Evolutionary conservation across 2,888 invertebrate species (phyloP), one percentile per base, ranked within the genome.

Genomic region (Ophion ventricosus): DNA sequence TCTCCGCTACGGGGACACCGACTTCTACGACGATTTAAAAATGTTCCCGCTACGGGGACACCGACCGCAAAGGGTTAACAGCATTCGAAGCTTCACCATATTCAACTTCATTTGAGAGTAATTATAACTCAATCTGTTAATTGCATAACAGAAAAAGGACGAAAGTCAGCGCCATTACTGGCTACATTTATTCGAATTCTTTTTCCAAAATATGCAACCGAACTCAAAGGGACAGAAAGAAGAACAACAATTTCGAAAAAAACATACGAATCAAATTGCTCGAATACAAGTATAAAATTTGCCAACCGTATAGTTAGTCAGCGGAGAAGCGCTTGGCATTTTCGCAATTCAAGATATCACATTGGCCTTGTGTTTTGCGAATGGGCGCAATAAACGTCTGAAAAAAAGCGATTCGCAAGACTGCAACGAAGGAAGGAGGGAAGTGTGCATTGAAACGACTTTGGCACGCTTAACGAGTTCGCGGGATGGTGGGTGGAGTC

Each of bases 391-490:
- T 54, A 61, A 69, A 63, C 25, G 67, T 57, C 40, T 26, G 35
- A 17, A 56, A 54, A 64, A 64, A 72, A 26, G 35, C 26, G n/a
- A 29, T 63, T 40, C 29, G 59, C 20, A 43, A 67, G 26, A 80
- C 29, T 17, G 26, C 35, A 43, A 35, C 69, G 56, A 70, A 63
- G 69, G 56, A 14, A 40, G 23, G 20, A 49, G 20, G 56, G 26
- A n/a, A n/a, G 49, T 54, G 40, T 40, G 54, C 49, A 23, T 66
- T 66, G n/a, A 81, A 81, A 81, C 77, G 74, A 77, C 70, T 80
- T 80, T 81, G 69, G 80, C 84, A 63, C 69, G 80, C 77, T 84
- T 72, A 40, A 78, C 80, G 77, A 80, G 61, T 40, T 75, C 74
- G 80, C 59, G 84, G 69, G 72, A 40, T 59, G 57, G 66, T 66